Evolutionary conservation across 1,140 invertebrate genomes (phyloP).

Genomic region (Hormaphis cornu): DNA sequence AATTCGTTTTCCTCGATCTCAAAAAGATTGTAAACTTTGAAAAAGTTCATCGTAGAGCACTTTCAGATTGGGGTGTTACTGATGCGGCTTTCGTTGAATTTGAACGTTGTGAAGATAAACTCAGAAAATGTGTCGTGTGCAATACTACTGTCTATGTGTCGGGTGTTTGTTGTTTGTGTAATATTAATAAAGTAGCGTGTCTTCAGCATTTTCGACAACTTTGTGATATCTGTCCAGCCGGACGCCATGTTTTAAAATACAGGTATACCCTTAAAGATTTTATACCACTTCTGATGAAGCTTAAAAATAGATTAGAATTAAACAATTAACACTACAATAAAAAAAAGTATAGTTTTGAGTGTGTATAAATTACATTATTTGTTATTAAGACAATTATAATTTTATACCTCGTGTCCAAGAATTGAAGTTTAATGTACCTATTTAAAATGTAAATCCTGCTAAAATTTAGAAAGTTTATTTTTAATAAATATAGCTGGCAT

Average conservation of each 20-base stretch:
- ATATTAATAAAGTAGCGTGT: conserved; percentile 60
- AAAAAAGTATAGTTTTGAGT: too few species aligned
- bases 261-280: conserved; percentile 90
- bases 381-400: too few species aligned
- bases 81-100: conserved; percentile 84
- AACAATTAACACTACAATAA: too few species aligned
- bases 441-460: too few species aligned
- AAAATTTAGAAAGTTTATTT: too few species aligned
- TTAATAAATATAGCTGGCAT: too few species aligned
- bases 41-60: conserved; percentile 61
- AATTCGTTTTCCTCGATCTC: conserved; percentile 87
- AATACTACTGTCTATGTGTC: conserved; percentile 97
- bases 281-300: conserved; percentile 72
- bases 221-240: conserved; percentile 71
- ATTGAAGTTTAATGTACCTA: too few species aligned
- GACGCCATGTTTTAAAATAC: conserved; percentile 72
- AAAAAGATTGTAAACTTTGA: conserved; percentile 83
- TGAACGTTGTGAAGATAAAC: conserved; percentile 92
- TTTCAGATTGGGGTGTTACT: conserved; percentile 62
- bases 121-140: conserved; percentile 86
- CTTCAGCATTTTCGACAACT: conserved; percentile 78
- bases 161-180: conserved; percentile 69
- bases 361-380: too few species aligned
- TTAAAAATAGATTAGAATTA: conserved; percentile 78
- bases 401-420: too few species aligned